These are phyloP conservation scores for Cryptosula pallasiana DNA, from an alignment of 2,888 invertebrate genomes.

Conservation along the genomic window DNA sequence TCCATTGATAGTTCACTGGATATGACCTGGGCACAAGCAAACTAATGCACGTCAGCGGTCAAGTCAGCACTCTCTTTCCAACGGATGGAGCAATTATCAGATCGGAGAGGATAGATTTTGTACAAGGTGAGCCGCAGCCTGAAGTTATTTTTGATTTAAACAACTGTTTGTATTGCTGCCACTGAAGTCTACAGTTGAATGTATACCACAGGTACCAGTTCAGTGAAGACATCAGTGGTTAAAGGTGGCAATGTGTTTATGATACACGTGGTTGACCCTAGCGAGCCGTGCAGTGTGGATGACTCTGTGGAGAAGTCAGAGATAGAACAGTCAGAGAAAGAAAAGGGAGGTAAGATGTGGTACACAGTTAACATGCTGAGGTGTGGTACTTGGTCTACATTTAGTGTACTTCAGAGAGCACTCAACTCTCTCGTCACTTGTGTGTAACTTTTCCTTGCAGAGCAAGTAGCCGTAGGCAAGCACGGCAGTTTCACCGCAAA, in stretches of 20 bases:
- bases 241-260: slow-evolving; percentile 51
- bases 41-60: slow-evolving; percentile 47
- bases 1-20: slow-evolving; percentile 51
- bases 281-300: neutral
- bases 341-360: slow-evolving; percentile 16
- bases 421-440: too few species aligned
- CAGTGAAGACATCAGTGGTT: slow-evolving; percentile 41
- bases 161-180: neutral
- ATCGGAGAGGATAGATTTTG: slow-evolving; percentile 45
- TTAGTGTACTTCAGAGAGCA: too few species aligned
- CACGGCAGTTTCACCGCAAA: slow-evolving; percentile 48
- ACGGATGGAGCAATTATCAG: slow-evolving; percentile 50
- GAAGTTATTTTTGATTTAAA: too few species aligned
- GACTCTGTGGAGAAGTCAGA: slow-evolving; percentile 35
- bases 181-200: neutral
- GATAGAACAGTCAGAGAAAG: slow-evolving; percentile 39
- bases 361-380: too few species aligned
- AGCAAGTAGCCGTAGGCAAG: slow-evolving; percentile 30
- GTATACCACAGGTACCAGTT: slow-evolving; percentile 35
- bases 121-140: slow-evolving; percentile 37
- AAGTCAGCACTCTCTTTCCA: slow-evolving; percentile 46
- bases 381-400: too few species aligned
- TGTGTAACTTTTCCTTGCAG: neutral
- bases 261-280: slow-evolving; percentile 49
- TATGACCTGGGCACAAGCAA: slow-evolving; percentile 49